Conservation (phyloP, 2,113 vertebrate species). For the Ranitomeya variabilis region DNA sequence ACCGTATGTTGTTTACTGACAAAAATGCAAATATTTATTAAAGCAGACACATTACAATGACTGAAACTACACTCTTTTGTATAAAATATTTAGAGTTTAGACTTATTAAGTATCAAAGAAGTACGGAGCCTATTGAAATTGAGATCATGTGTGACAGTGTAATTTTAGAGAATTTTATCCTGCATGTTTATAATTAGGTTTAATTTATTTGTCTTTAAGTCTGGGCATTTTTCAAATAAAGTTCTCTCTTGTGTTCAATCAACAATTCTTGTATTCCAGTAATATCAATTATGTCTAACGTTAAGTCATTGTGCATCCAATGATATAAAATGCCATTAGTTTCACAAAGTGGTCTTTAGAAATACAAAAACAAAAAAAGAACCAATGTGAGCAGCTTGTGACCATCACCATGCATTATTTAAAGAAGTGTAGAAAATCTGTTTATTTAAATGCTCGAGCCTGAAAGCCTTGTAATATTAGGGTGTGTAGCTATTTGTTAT, state of each 20-base stretch:
- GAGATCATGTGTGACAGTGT: constrained; percentile 25
- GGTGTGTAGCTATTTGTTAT: constrained; percentile 1
- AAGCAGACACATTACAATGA: neutral
- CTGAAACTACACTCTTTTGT: neutral
- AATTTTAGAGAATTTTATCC: constrained; percentile 31
- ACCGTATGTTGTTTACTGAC: neutral
- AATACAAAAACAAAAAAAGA: neutral
- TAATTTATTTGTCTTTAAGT: constrained; percentile 44
- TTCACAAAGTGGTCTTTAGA: constrained; percentile 26
- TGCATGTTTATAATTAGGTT: constrained; percentile 21
- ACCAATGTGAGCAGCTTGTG: constrained; percentile 33
- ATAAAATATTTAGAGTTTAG: neutral
- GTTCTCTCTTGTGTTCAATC: constrained; percentile 40
- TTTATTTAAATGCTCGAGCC: constrained; percentile 26
- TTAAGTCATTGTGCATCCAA: constrained; percentile 9
- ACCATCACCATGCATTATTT: constrained; percentile 21
- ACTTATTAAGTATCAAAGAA: neutral
- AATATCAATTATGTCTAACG: constrained; percentile 36
- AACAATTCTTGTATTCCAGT: constrained; percentile 44
- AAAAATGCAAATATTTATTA: neutral
- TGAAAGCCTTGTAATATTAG: constrained; percentile 27
- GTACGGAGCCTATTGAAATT: neutral
- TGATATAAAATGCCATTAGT: constrained; percentile 33
- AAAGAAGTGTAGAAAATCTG: constrained; percentile 26
- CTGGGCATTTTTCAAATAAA: constrained; percentile 30